Conservation (phyloP, 2,888 invertebrate species). For the Poecilobothrus nobilitatus region DNA sequence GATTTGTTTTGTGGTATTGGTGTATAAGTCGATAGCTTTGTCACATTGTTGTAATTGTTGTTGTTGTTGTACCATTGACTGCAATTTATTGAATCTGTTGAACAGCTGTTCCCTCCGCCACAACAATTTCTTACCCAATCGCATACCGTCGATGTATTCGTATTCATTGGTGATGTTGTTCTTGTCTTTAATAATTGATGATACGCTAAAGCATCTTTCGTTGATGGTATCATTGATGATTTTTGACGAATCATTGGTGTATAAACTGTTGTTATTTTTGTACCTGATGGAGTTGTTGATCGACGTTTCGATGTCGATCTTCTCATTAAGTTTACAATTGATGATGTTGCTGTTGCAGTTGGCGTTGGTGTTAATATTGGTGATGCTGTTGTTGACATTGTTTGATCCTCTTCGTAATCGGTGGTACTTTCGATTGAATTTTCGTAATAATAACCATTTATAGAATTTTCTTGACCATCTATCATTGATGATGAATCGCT, state of each 20-base stretch:
- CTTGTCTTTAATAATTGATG: background rate
- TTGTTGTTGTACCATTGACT: slow-evolving; percentile 17
- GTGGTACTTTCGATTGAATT: slow-evolving; percentile 32
- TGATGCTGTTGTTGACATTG: slow-evolving; percentile 16
- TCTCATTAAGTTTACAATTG: slow-evolving; percentile 16
- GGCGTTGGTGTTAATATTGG: slow-evolving; percentile 20
- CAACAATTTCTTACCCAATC: slow-evolving; percentile 29
- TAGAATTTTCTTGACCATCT: slow-evolving; percentile 20
- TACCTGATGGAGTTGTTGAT: slow-evolving; percentile 14
- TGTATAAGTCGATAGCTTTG: background rate
- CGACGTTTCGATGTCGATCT: slow-evolving; percentile 7
- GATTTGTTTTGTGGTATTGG: background rate
- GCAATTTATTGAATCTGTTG: slow-evolving; percentile 28
- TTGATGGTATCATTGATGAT: slow-evolving; percentile 25
- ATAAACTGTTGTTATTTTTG: slow-evolving; percentile 6
- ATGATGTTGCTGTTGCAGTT: slow-evolving; percentile 15
- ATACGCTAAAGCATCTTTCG: slow-evolving; percentile 20
- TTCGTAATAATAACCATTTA: slow-evolving; percentile 34
- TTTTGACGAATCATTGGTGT: slow-evolving; percentile 16
- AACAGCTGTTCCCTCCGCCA: slow-evolving; percentile 27
- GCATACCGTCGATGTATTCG: background rate
- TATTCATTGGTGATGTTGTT: background rate
- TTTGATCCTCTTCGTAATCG: slow-evolving; percentile 28
- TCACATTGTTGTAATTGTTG: slow-evolving; percentile 20
- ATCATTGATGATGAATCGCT: slow-evolving; percentile 13